These are phyloP conservation scores for Lampris incognitus DNA, from an alignment of 2,113 vertebrate species.

Conservation along the genomic window DNA sequence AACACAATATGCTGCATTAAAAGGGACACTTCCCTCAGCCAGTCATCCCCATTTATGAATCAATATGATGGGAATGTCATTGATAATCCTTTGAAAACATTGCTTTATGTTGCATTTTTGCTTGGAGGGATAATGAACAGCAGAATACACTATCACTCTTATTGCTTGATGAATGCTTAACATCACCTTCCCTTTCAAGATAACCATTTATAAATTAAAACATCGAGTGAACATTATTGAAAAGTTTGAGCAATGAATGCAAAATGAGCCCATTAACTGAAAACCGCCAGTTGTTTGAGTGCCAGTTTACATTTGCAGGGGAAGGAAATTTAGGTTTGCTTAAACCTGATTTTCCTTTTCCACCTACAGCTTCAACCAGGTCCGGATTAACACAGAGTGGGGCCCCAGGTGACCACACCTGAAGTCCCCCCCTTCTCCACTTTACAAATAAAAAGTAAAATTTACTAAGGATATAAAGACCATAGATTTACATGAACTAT, in stretches of 20 bases:
- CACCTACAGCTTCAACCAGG: too few relatives aligned
- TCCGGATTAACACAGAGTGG: too few relatives aligned
- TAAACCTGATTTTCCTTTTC: too few relatives aligned
- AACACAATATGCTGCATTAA: not conserved
- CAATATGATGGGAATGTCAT: slow-evolving; percentile 1
- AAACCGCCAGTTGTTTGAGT: not conserved
- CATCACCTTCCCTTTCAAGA: not conserved
- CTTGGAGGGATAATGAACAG: not conserved
- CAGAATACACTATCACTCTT: not conserved
- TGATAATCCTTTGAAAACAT: slow-evolving; percentile 17
- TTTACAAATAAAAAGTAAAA: too few relatives aligned
- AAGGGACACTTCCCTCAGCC: not conserved
- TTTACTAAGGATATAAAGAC: too few relatives aligned
- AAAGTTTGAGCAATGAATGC: not conserved
- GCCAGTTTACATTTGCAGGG: too few relatives aligned
- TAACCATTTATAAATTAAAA: not conserved
- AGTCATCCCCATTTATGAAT: not conserved
- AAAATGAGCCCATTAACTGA: not conserved
- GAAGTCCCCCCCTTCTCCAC: too few relatives aligned
- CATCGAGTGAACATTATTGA: too few relatives aligned
- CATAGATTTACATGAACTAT: too few relatives aligned
- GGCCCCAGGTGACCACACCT: too few relatives aligned
- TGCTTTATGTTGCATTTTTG: not conserved
- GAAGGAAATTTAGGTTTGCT: too few relatives aligned
- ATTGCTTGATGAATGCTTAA: not conserved